Evolutionary conservation across 2,888 invertebrate genomes (phyloP), one percentile per base, ranked within the genome.

Genomic region (Pinctada fucata): DNA sequence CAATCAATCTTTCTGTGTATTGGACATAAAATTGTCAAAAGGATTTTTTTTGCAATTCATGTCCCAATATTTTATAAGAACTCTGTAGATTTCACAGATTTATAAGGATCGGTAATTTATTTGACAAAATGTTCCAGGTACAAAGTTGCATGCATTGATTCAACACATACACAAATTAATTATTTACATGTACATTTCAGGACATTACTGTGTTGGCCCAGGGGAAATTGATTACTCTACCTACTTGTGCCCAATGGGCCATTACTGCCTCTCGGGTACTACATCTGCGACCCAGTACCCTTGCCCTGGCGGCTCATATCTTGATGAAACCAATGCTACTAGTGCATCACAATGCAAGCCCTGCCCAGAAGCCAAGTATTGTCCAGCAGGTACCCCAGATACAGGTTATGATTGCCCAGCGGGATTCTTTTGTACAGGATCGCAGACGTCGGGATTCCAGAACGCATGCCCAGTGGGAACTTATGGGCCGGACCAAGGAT

Each of bases 291-390:
- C 84, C 0, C 71, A 86, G 48, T 90, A 86, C 76, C 89, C 90
- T 10, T 91, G 91, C 82, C 89, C 91, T 80, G 91, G 90, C 81
- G 91, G 91, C 0, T 88, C 90, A 4, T 91, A 89, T 83, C 87
- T 87, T 63, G 81, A 84, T n/a, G 79, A 81, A 4, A 82, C 79
- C 4, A 88, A 88, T 63, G 84, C 87, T 3, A 89, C 88, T 5
- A 82, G 85, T 68, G 79, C 82, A 13, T 65, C 82, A 0, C 77
- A 81, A 66, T 90, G 90, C 79, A 52, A 81, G 31, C 81, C 82
- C 0, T 90, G 90, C 75, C 88, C 89, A 13, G 80, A 82, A 1
- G 82, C 88, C 1, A 86, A 86, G n/a, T 90, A 85, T 79, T 90
- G 90, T 82, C 83, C 84, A 0, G 81, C 83, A 31, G 90, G 86